phyloP scores from a whole-genome alignment of 2,113 vertebrate genomes.

The Eulemur macaco region DNA sequence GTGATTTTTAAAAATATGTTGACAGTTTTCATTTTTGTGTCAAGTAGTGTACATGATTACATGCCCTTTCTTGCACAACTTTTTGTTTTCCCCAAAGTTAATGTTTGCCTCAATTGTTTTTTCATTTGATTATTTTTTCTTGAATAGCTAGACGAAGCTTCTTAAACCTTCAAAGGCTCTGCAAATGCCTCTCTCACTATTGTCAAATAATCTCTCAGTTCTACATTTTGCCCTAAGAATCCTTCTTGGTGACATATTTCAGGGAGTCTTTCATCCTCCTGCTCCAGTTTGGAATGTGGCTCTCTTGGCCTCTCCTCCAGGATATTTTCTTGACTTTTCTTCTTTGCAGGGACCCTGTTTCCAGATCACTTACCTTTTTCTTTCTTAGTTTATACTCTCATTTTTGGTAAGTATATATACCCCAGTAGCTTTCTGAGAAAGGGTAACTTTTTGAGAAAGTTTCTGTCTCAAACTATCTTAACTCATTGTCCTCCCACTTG shows the following conservation, averaged over 20 bases:
- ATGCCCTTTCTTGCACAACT: not conserved
- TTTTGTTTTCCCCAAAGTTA: not conserved
- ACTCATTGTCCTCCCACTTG: not conserved
- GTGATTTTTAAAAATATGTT: not conserved
- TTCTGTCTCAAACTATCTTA: not conserved
- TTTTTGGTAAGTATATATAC: not conserved
- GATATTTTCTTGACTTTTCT: not conserved
- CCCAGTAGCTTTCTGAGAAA: not conserved
- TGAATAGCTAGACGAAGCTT: not conserved
- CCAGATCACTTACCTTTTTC: not conserved
- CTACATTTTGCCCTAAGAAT: not conserved
- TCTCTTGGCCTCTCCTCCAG: not conserved
- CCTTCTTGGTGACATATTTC: not conserved
- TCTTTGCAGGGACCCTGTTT: not conserved
- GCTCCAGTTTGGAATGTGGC: not conserved
- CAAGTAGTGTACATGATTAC: not conserved
- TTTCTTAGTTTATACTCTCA: not conserved
- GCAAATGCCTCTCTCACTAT: not conserved
- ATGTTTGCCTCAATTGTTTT: not conserved
- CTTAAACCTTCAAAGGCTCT: not conserved
- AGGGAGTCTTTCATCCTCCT: not conserved
- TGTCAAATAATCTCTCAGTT: not conserved
- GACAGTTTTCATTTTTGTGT: not conserved
- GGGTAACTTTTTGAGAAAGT: not conserved
- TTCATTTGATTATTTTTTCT: not conserved